These are phyloP conservation scores for Macrosoma leucophasiata DNA, from an alignment of 2,888 invertebrate species.

Conservation along the genomic window DNA sequence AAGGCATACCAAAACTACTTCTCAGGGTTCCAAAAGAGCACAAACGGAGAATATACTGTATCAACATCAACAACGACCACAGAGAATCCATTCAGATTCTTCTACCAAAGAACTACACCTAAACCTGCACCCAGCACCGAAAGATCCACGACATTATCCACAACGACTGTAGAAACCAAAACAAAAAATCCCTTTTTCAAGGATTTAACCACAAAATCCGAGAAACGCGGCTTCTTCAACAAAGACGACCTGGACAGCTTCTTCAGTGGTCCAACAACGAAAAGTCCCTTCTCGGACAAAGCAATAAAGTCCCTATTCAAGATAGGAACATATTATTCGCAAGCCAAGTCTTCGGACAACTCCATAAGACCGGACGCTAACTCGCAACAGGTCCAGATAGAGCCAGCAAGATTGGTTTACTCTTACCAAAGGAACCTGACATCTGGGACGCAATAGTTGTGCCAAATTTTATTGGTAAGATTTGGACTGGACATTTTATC, in stretches of 20 bases:
- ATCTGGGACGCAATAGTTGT: constrained; percentile 45
- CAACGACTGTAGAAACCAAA: constrained; percentile 60
- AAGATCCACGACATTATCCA: constrained; percentile 46
- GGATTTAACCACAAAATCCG: constrained; percentile 52
- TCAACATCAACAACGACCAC: constrained; percentile 34
- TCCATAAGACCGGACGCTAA: constrained; percentile 68
- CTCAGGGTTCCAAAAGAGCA: constrained; percentile 35
- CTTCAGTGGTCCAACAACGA: constrained; percentile 69
- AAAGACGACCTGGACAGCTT: constrained; percentile 56
- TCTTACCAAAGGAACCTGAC: constrained; percentile 64
- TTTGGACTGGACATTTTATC: constrained; percentile 26
- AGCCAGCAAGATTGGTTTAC: constrained; percentile 57
- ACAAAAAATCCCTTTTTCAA: constrained; percentile 75
- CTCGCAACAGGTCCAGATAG: constrained; percentile 66
- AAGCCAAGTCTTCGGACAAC: constrained; percentile 62
- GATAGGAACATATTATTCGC: constrained; percentile 64
- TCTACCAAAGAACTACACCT: constrained; percentile 33
- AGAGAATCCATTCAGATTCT: constrained; percentile 41
- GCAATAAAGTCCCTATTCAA: constrained; percentile 58
- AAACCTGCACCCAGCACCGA: constrained; percentile 32
- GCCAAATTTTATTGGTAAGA: constrained; percentile 64
- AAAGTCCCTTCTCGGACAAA: constrained; percentile 63
- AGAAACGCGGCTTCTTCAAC: constrained; percentile 52
- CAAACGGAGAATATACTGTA: constrained; percentile 22
- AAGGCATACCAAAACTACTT: constrained; percentile 40